A percentile compares a stretch with the other conserved stretches of the same genome.
These are phyloP conservation scores for Trididemnum clinides DNA, from an alignment of 23 tunicate genomes.

Conservation along the genomic window DNA sequence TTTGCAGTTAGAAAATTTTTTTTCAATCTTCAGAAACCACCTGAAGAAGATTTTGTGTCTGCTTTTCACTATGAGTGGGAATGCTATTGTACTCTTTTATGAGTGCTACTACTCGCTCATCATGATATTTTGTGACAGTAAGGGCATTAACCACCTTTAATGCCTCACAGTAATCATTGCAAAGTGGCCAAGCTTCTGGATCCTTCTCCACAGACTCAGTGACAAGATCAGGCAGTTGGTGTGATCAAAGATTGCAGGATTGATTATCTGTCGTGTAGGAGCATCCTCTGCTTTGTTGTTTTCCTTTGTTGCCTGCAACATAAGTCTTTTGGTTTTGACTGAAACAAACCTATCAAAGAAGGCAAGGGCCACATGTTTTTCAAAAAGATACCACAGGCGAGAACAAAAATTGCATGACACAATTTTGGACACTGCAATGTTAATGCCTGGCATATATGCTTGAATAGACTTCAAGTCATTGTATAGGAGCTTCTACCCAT, in stretches of 20 bases:
- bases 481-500: conserved; percentile 12
- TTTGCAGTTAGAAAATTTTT: no score
- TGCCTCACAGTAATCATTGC: neutral
- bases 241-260: neutral
- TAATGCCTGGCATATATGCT: no score
- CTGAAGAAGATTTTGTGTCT: conserved; percentile 8
- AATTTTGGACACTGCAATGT: conserved; percentile 15
- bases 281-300: conserved; percentile 3
- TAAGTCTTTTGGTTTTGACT: neutral
- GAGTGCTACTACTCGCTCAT: conserved; percentile 24
- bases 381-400: conserved; percentile 7
- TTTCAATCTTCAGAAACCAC: conserved; percentile 20
- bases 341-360: neutral
- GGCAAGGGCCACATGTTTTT: conserved; percentile 8
- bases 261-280: conserved; percentile 4
- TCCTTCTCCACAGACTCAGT: neutral
- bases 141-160: neutral
- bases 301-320: neutral
- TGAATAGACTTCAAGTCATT: conserved; percentile 7
- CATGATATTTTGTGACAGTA: conserved; percentile 14
- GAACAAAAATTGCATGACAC: conserved; percentile 15
- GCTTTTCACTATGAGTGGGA: conserved; percentile 28
- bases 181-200: neutral
- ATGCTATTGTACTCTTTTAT: conserved; percentile 6
- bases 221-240: conserved; percentile 14